Evolutionary conservation across 2,797 vertebrate genomes (phyloP).

Genomic region (Macropus fuliginosus): DNA sequence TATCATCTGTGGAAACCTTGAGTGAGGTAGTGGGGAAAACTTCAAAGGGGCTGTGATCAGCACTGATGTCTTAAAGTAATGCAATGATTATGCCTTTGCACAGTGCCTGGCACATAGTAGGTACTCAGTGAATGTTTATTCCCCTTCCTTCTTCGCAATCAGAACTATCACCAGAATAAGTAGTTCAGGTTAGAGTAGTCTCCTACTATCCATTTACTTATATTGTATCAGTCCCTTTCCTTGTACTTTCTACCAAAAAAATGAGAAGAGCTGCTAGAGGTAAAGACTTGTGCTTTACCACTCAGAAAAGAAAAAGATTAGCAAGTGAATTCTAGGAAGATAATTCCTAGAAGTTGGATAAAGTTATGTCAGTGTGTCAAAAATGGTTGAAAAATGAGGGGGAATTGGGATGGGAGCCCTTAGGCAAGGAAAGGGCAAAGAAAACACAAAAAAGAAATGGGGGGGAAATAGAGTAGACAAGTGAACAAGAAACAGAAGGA

Average conservation of each 20-base stretch:
- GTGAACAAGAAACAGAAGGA: constrained; percentile 44
- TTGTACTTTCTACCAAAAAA: constrained; percentile 31
- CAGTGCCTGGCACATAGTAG: not conserved
- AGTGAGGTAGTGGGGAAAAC: not conserved
- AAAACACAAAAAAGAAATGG: constrained; percentile 11
- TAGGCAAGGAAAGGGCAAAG: constrained; percentile 5
- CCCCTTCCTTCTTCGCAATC: not conserved
- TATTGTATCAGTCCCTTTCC: constrained; percentile 42
- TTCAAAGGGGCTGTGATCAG: not conserved
- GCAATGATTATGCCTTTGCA: not conserved
- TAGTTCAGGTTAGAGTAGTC: not conserved
- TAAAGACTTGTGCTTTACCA: not conserved
- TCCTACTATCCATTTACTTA: constrained; percentile 37
- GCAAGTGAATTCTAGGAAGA: constrained; percentile 17
- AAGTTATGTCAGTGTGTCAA: constrained; percentile 15
- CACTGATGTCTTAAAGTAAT: not conserved
- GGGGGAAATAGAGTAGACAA: not conserved
- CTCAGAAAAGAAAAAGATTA: constrained; percentile 47
- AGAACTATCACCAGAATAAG: not conserved
- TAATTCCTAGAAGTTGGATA: constrained; percentile 45
- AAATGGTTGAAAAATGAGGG: not conserved
- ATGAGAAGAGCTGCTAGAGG: constrained; percentile 8
- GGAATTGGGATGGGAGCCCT: not conserved
- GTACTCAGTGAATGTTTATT: not conserved
- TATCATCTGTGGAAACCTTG: not conserved